Base-by-base conservation (phyloP, 2,797 vertebrate genomes). In the Diglossa cyanea region DNA sequence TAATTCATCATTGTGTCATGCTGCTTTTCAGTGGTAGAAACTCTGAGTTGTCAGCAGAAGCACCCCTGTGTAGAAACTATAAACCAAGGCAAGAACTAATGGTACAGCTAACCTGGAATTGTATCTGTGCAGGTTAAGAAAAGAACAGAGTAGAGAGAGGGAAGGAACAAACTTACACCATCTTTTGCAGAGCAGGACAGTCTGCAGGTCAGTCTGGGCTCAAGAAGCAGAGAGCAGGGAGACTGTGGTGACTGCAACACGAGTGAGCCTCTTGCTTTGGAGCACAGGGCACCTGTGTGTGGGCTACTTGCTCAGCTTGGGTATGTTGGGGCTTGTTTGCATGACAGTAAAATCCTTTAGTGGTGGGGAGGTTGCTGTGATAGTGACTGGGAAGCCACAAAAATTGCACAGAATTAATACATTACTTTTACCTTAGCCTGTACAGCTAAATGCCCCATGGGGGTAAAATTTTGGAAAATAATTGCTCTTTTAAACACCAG, bases 31-130 rank as follows among this genome's bases (percentile, higher is more conserved):
- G 90, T n/a, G 33, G 44, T 42, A 82, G 77, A 61, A 95, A 70
- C 31, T 51, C 55, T 9, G 44, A 94, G 85, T 70, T 96, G 95
- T 91, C 94, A 89, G 86, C 37, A 74, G 86, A 82, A 95, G 80
- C 55, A 77, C 35, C 30, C 40, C 35, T 65, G 54, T 72, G 51
- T 80, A 76, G 33, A 70, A 88, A 78, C 88, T 70, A 42, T 39
- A 81, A 81, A 65, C 68, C 42, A 60, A 1, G 21, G 63, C 67
- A 79, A 84, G 57, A 91, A 71, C 44, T 61, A 68, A 55, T 10
- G 44, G 67, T 53, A 37, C 74, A 40, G 44, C 61, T 63, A 62
- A 44, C 31, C 57, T 63, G 37, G 45, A 62, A 40, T 24, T 2
- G 1, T 40, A 33, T 35, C 70, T 48, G 1, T 39, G 63, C 31